Evolutionary conservation across 1,140 invertebrate species (phyloP), one percentile per base, ranked within the genome.

Genomic region (Arctopsyche grandis): DNA sequence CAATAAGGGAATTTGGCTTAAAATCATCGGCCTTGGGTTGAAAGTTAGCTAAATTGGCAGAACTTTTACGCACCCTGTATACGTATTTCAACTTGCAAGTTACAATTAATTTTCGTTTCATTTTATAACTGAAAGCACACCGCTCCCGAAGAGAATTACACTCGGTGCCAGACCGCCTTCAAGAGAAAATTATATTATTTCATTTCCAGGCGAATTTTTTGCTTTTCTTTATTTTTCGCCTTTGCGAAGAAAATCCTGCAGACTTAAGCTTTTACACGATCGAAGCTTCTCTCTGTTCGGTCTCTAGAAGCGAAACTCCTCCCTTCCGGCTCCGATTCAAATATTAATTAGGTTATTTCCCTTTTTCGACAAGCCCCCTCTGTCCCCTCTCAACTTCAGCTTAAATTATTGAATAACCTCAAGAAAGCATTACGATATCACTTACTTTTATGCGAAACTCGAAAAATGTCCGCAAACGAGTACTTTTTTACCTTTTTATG

Each of bases 111-210:
- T 66, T 66, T 26, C 24, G 9, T 66, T 26, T 26, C 9, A 26
- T 26, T 66, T 66, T 22, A 26, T 12, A 19, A 60, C n/a, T 60
- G 58, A 60, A 60, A 60, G 21, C 10, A 52, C 10, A 52, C 48
- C 58, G 58, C 19, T 21, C 58, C 9, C 21, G 24, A 7, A 3
- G 24, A 66, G n/a, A 66, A 26, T 66, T 26, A 24, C 63, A 66
- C 63, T 22, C 24, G 63, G 63, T n/a, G 21, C 63, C 9, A 26
- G 63, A 26, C 21, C 12, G 22, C 63, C n/a, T 66, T 29, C 24
- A 4, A 12, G 24, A 12, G 63, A 66, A 66, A 66, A 66, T 66
- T 66, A 66, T 29, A 66, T 60, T 22, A 60, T 29, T 66, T 66
- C 63, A 66, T 66, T 66, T 66, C 22, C 22, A 3, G 29, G 56